These are phyloP conservation scores for Upupa epops DNA, from an alignment of 2,113 vertebrate species.

Conservation along the genomic window DNA sequence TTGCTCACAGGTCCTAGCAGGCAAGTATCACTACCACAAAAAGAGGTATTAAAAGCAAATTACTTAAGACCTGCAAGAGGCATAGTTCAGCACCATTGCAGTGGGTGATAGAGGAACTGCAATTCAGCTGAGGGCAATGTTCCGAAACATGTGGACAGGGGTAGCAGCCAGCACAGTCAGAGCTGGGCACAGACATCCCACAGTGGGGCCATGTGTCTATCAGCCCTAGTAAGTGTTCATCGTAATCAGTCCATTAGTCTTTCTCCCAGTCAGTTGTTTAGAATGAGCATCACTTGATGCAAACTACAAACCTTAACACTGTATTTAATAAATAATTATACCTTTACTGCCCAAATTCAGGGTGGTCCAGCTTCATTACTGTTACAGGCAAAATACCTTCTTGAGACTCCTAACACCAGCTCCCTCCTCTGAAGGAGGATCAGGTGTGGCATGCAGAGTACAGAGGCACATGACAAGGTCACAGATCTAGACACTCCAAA, in stretches of 20 bases:
- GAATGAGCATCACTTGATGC: constrained; percentile 33
- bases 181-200: background rate
- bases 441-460: background rate
- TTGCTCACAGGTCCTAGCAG: background rate
- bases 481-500: background rate
- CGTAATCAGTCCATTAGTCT: background rate
- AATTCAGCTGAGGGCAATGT: background rate
- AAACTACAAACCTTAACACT: constrained; percentile 36
- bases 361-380: background rate
- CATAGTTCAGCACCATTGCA: accelerated
- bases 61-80: accelerated
- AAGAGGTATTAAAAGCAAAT: background rate
- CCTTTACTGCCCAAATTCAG: background rate
- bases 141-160: background rate
- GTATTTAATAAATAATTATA: constrained; percentile 20
- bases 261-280: constrained; percentile 45
- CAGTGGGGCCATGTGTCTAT: background rate
- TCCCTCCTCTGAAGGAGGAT: background rate
- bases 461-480: background rate
- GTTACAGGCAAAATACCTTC: background rate
- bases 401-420: background rate
- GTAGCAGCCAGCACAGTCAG: background rate
- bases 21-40: background rate
- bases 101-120: background rate
- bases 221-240: background rate